A percentile compares a stretch with the other conserved stretches of the same genome.
Conservation (phyloP, 2,888 invertebrate species). For the Drosophila flavopinicola region DNA sequence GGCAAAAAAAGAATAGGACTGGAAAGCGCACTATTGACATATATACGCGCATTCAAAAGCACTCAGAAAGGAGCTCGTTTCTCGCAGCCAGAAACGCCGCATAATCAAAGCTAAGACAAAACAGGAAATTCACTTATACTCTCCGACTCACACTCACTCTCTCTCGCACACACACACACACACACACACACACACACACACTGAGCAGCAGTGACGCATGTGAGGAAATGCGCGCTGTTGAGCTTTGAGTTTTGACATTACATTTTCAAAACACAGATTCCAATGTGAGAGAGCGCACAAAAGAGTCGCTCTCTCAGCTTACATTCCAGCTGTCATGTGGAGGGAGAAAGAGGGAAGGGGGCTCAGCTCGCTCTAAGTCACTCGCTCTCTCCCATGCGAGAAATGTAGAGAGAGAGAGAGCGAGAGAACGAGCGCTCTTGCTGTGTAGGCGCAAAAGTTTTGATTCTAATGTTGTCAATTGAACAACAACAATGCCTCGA, state of each 20-base stretch:
- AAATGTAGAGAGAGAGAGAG: no score
- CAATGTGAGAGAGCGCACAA: slow-evolving; percentile 37
- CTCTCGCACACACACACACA: slow-evolving; percentile 22
- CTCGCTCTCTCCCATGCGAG: slow-evolving; percentile 12
- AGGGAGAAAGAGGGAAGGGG: no score
- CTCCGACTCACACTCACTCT: slow-evolving; percentile 14
- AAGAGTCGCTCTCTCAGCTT: slow-evolving; percentile 18
- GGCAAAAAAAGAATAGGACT: slow-evolving; percentile 63
- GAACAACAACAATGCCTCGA: slow-evolving; percentile 30
- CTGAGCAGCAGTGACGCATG: slow-evolving; percentile 28
- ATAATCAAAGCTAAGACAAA: slow-evolving; percentile 73
- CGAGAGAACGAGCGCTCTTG: neutral
- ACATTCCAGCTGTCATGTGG: slow-evolving; percentile 28
- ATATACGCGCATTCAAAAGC: slow-evolving; percentile 73
- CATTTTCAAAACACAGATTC: slow-evolving; percentile 76
- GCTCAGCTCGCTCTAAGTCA: slow-evolving; percentile 8
- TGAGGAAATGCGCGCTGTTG: slow-evolving; percentile 74
- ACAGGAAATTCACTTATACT: slow-evolving; percentile 78
- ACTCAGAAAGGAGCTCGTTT: slow-evolving; percentile 47
- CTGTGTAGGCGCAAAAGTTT: slow-evolving; percentile 31
- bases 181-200: slow-evolving; percentile 12
- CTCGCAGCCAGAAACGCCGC: slow-evolving; percentile 67
- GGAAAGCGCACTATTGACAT: slow-evolving; percentile 84
- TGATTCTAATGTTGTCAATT: slow-evolving; percentile 24
- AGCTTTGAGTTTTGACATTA: slow-evolving; percentile 76